Evolutionary conservation across 2,888 invertebrate species (phyloP), one percentile per base, ranked within the genome.

Genomic region (Linhomoeus sp.): DNA sequence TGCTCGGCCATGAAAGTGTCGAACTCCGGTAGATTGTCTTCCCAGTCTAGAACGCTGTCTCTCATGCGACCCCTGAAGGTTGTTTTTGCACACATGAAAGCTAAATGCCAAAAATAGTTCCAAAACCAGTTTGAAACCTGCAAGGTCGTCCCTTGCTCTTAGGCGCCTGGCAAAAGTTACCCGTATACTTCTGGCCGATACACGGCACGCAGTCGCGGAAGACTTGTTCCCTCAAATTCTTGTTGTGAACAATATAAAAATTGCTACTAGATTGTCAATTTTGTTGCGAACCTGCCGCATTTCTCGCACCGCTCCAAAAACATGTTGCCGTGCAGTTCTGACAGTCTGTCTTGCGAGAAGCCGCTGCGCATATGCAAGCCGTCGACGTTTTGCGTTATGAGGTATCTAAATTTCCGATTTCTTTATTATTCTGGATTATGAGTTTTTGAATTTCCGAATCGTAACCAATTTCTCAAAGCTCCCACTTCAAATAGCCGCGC

Each of bases 311-410:
- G 80, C 65, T 90, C 88, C 33, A 83, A 75, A 70, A 88, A 97
- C 81, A 97, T 90, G 67, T 97, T 92, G 1, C 97, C 97, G 72
- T 97, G 97, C 42, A 97, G 72, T 68, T 97, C 94, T 14, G 90
- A 77, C 51, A 97, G 68, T 61, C 78, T 71, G 56, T 78, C 75
- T 50, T 88, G 74, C 0, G 76, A 71, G 50, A 94, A 69, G 3
- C 92, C 92, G 9, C 87, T 87, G 58, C 82, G 77, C 46, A 92
- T 70, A 70, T 97, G 94, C 43, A 99, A 71, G 0, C 94, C 94
- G 72, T 99, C 97, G 56, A 99, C 90, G 68, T 97, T 97, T 70
- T 99, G 94, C 61, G 87, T 88, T 23, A 97, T 75, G 33, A 97
- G 75, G 63, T 80, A 88, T 54, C 86, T 80, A 0, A 87, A 72